Base-by-base conservation (phyloP, 2,888 invertebrate genomes). In the Drosophila buzzatii region DNA sequence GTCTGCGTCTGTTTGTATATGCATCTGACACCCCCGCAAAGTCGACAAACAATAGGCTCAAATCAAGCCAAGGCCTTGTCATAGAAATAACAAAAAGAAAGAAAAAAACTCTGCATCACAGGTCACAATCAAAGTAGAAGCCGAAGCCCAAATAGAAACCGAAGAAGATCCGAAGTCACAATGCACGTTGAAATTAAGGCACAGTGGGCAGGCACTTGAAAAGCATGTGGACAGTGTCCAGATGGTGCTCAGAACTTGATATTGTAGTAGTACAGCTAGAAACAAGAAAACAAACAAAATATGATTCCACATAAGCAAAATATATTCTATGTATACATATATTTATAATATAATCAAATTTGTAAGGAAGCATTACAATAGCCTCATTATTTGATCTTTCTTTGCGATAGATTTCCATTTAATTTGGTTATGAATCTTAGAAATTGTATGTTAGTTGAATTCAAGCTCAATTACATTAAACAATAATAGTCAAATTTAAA, bases 41-140 rank as follows among this genome's bases (percentile, higher is more conserved):
- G 47, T 44, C 51, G 20, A 61, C 41, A 64, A 20, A 70, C 67
- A 74, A 74, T 67, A 35, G 47, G 45, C 53, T 70, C 59, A 66
- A 78, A 66, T 55, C 44, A 41, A 74, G 61, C 60, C 79, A 77
- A 78, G 77, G 71, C 47, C 74, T 74, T 64, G 59, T 60, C 65
- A 57, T 70, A 64, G 56, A 70, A 65, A 61, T 66, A 44, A 33
- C 49, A 49, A 27, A 58, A 44, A n/a, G 14, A 55, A 10, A 12
- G 33, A 16, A 47, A 18, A 35, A 42, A 31, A 39, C 55, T 41
- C 14, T 47, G 41, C 73, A 60, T 45, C 72, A 51, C 51, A 67
- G 59, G 55, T 44, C 61, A 60, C 12, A 64, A 41, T 53, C 23
- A 59, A 74, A 66, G 56, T 39, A 41, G 55, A 69, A 55, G 64